Evolutionary conservation across 2,888 invertebrate species (phyloP).

Genomic region (Sisyra nigra): DNA sequence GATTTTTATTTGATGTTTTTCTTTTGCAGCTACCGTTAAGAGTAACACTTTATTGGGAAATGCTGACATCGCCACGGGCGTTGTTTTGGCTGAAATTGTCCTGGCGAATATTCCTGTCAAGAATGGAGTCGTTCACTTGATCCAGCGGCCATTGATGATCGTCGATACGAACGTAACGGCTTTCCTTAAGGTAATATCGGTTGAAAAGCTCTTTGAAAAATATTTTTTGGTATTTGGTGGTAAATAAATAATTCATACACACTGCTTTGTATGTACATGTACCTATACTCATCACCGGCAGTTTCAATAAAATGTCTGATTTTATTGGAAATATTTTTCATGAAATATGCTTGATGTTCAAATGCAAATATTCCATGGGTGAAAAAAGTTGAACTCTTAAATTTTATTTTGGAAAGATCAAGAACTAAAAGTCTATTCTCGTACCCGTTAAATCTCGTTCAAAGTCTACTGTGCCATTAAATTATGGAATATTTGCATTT

Average conservation of each 20-base stretch:
- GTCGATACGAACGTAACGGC: conserved; percentile 77
- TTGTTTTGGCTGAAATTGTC: conserved; percentile 75
- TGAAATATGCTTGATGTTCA: no score
- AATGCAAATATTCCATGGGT: no score
- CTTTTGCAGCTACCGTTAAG: conserved; percentile 58
- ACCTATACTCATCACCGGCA: neutral
- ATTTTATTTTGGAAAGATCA: no score
- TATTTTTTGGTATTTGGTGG: neutral
- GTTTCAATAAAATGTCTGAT: neutral
- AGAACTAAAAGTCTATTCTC: no score
- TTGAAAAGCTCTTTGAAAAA: neutral
- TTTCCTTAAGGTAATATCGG: conserved; percentile 60
- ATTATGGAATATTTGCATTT: no score
- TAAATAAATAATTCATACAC: neutral
- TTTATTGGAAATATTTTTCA: no score
- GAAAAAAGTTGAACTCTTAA: no score
- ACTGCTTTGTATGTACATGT: neutral
- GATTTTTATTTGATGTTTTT: neutral
- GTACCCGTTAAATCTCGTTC: no score
- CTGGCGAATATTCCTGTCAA: conserved; percentile 81
- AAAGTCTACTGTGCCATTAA: no score
- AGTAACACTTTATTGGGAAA: conserved; percentile 71
- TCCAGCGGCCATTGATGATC: conserved; percentile 80
- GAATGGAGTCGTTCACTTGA: conserved; percentile 86
- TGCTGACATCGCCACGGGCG: conserved; percentile 60